Evolutionary conservation across 1,140 invertebrate genomes (phyloP).

Genomic region (Tetramorium alpestre): DNA sequence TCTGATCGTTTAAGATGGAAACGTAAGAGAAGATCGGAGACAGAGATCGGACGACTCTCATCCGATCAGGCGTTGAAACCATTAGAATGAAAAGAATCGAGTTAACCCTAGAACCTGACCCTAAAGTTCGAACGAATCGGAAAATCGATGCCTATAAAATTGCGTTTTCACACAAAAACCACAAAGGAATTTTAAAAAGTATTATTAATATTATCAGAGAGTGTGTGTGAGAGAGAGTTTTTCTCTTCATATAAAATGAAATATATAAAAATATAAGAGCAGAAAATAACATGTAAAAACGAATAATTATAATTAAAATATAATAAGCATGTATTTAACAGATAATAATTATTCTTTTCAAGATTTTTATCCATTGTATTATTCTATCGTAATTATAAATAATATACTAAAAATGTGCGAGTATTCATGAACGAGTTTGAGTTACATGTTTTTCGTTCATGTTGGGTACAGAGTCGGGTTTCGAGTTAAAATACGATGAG

Average conservation of each 20-base stretch:
- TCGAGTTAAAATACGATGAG: constrained; percentile 54
- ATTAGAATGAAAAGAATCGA: constrained; percentile 48
- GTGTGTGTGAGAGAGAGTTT: background rate
- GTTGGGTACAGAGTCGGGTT: constrained; percentile 3
- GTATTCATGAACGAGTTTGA: background rate
- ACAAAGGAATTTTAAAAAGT: background rate
- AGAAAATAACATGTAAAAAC: background rate
- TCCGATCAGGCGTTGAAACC: constrained; percentile 51
- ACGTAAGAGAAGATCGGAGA: constrained; percentile 57
- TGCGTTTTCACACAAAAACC: background rate
- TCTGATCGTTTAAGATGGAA: constrained; percentile 18
- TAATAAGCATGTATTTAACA: background rate
- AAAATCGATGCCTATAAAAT: constrained; percentile 5
- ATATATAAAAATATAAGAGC: background rate
- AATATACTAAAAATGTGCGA: background rate
- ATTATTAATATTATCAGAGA: background rate
- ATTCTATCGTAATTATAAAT: background rate
- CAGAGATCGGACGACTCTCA: constrained; percentile 53
- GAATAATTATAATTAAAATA: constrained; percentile 30
- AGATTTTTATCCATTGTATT: background rate
- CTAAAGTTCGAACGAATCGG: background rate
- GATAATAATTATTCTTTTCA: background rate
- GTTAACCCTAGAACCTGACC: background rate
- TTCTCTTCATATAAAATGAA: background rate
- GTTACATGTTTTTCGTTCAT: constrained; percentile 29